Conservation (phyloP, 2,113 vertebrate species). For the Notiomystis cincta region DNA sequence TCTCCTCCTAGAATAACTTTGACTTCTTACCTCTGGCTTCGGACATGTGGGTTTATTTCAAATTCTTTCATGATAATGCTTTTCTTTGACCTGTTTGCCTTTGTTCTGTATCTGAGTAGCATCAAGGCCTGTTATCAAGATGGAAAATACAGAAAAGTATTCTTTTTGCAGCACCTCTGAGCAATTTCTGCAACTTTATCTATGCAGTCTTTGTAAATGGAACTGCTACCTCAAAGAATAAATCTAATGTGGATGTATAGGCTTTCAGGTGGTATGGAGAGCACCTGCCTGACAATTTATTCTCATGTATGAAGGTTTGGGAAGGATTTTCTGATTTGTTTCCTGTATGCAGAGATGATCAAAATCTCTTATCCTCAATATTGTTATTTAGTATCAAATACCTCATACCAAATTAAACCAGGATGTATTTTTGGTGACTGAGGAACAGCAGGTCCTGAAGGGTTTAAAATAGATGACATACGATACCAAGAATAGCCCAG, state of each 20-base stretch:
- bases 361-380: not conserved
- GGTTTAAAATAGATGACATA: conserved; percentile 80
- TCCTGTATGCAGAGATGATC: not conserved
- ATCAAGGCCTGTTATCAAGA: not conserved
- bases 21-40: not conserved
- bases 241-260: not conserved
- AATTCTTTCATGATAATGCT: not conserved
- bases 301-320: not conserved
- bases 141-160: not conserved
- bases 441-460: conserved; percentile 64
- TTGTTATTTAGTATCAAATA: conserved; percentile 49
- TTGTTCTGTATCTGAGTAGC: not conserved
- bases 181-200: not conserved
- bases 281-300: not conserved
- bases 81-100: not conserved
- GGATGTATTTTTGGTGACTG: conserved; percentile 65
- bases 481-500: conserved; percentile 65
- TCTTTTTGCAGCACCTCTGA: not conserved
- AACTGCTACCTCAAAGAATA: not conserved
- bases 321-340: not conserved
- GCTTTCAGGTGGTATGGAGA: not conserved
- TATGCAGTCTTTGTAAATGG: not conserved
- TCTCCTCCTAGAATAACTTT: not conserved
- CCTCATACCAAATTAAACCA: conserved; percentile 33
- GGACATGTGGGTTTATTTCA: not conserved